These are phyloP conservation scores for Pristionchus maxplancki DNA, from an alignment of 2,888 invertebrate species.

Conservation along the genomic window DNA sequence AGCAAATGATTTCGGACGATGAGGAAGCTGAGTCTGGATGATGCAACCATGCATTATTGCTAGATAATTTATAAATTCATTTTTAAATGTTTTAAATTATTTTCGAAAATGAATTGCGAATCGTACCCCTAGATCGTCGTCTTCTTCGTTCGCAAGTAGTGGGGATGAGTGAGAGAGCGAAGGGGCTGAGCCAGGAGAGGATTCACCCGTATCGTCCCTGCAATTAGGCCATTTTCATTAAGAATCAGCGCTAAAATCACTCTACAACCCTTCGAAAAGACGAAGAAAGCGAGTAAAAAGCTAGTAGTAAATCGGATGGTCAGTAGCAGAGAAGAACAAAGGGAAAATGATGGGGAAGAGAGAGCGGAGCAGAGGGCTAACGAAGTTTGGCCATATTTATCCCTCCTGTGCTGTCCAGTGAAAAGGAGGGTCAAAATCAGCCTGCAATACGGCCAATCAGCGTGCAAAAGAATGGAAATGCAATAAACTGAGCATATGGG, in stretches of 20 bases:
- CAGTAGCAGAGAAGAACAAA: conserved; percentile 20
- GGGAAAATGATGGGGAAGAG: background rate
- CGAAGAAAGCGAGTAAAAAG: background rate
- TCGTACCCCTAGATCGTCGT: conserved; percentile 14
- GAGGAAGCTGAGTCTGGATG: conserved; percentile 24
- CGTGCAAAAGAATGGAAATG: background rate
- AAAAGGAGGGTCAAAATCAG: conserved; percentile 33
- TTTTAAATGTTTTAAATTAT: background rate
- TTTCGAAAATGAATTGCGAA: too few species aligned
- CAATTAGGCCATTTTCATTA: background rate
- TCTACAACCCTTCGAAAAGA: background rate
- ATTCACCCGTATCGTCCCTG: conserved; percentile 36
- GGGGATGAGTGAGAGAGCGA: conserved; percentile 14
- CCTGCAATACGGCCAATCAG: conserved; percentile 18
- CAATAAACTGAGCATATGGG: conserved; percentile 7
- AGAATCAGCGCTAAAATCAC: background rate
- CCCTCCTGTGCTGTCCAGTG: background rate
- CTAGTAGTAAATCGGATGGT: conserved; percentile 5
- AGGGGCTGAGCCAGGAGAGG: background rate
- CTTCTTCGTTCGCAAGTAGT: background rate
- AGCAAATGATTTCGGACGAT: conserved; percentile 30
- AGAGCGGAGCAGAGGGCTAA: background rate
- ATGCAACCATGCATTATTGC: background rate
- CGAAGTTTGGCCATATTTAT: conserved; percentile 42
- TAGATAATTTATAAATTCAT: too few species aligned